Base-by-base conservation (phyloP, 2,797 vertebrate species). In the Sebastolobus altivelis region DNA sequence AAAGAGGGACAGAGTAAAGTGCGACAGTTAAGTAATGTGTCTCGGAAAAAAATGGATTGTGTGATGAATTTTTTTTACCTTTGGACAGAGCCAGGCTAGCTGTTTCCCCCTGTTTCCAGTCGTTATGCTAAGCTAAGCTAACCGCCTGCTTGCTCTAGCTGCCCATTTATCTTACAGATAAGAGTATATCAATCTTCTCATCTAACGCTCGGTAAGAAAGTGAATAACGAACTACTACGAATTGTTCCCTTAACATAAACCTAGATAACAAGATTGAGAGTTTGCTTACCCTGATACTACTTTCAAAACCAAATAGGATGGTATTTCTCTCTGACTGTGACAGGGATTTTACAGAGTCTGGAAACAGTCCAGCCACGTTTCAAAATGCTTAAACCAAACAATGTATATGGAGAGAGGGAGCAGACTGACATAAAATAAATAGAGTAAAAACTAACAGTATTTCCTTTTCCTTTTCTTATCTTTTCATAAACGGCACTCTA, bases 401-500 rank as follows among this genome's bases (percentile, higher is more conserved):
- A 67, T 67, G 46, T 60, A 4, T 7, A 72, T 16, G 38, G 11
- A 56, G 25, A 63, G 33, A 52, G 68, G 65, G 9, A 65, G 20
- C 40, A 59, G 63, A 62, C 16, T 77, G 62, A 70, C 20, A 79
- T 67, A 75, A 59, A 70, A 67, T 67, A 29, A 81, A 72, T 52
- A 61, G 27, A 79, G 33, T 11, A 70, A 4, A 66, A 12, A n/a
- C 31, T 60, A 31, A 35, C 55, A 73, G 33, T 52, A 16, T 86
- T 81, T 74, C 37, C 65, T 58, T 66, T 46, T 33, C 55, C 37
- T 77, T 74, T 56, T 49, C 73, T 62, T 52, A 13, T 54, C 66
- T 58, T 75, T 65, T 72, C 66, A 49, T 76, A 20, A 82, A 77
- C 63, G 33, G 20, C 35, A 40, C 78, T 84, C 52, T 80, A 27